Evolutionary conservation across 1,140 invertebrate genomes (phyloP).

Genomic region (Hylyphantes graminicola): DNA sequence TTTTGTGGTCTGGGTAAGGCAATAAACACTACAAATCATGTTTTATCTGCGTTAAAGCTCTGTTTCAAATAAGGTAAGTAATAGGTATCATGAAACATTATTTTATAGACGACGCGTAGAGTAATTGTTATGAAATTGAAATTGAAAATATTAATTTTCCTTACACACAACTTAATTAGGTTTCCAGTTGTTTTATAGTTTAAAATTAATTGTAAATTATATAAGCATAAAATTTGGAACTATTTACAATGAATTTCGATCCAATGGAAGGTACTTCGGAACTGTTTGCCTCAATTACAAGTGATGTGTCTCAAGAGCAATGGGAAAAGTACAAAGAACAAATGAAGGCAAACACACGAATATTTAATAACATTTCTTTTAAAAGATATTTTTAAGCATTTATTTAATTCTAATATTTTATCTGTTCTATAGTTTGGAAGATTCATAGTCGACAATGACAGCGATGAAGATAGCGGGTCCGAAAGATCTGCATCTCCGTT

Average conservation of each 20-base stretch:
- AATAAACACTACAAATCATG: too few relatives aligned
- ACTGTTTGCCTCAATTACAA: slow-evolving; percentile 13
- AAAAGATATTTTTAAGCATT: neutral
- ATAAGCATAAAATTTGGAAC: neutral
- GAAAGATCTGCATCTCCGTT: slow-evolving; percentile 23
- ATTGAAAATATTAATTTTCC: too few relatives aligned
- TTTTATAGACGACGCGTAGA: too few relatives aligned
- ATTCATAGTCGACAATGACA: neutral
- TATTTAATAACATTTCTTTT: neutral
- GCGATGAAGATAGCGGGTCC: slow-evolving; percentile 11
- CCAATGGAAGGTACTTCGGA: slow-evolving; percentile 47
- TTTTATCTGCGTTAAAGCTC: too few relatives aligned
- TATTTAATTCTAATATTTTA: neutral
- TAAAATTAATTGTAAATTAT: neutral
- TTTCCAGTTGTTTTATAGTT: neutral
- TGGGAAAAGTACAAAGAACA: slow-evolving; percentile 42
- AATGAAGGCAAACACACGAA: neutral
- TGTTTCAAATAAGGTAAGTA: too few relatives aligned
- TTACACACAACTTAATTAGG: too few relatives aligned
- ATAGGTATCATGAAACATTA: too few relatives aligned
- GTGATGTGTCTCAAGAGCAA: slow-evolving; percentile 18
- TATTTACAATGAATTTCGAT: slow-evolving; percentile 31
- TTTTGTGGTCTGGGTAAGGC: too few relatives aligned
- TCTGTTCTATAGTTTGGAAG: slow-evolving; percentile 20
- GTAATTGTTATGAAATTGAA: too few relatives aligned